Conservation (phyloP, 1,140 invertebrate species). For the Berghia stephanieae region DNA sequence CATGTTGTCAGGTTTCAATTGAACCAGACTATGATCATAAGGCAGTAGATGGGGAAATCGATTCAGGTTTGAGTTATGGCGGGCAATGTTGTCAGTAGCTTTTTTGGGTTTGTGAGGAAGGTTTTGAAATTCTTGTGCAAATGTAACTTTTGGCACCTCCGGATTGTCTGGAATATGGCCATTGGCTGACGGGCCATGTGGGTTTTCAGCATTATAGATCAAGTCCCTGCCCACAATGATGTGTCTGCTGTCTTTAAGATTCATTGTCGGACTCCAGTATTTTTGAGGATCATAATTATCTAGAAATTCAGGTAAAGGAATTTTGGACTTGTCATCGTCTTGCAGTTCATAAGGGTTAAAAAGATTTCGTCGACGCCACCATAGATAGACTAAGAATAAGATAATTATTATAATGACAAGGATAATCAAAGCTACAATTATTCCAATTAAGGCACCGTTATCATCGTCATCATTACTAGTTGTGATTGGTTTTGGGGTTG, state of each 20-base stretch:
- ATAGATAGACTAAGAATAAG: slow-evolving; percentile 42
- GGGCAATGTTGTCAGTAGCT: slow-evolving; percentile 41
- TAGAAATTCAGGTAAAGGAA: background rate
- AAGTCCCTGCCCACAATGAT: slow-evolving; percentile 50
- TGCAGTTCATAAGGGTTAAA: slow-evolving; percentile 38
- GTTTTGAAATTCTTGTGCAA: slow-evolving; percentile 59
- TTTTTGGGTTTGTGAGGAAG: slow-evolving; percentile 46
- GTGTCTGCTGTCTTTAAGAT: slow-evolving; percentile 50
- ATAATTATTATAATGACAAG: slow-evolving; percentile 48
- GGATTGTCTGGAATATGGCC: slow-evolving; percentile 18
- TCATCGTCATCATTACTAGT: slow-evolving; percentile 31
- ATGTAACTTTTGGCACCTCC: slow-evolving; percentile 42
- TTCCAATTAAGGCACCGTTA: slow-evolving; percentile 41
- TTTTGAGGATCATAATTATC: slow-evolving; percentile 41
- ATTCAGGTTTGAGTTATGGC: slow-evolving; percentile 51
- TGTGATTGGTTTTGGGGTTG: background rate
- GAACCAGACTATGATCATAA: slow-evolving; percentile 62
- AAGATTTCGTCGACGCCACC: slow-evolving; percentile 36
- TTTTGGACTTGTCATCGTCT: slow-evolving; percentile 32
- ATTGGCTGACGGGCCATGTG: slow-evolving; percentile 32
- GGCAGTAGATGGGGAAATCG: slow-evolving; percentile 61
- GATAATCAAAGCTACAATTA: slow-evolving; percentile 39
- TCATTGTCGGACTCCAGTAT: slow-evolving; percentile 58
- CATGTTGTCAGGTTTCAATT: slow-evolving; percentile 42
- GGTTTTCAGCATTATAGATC: slow-evolving; percentile 36